Conservation (phyloP, 2,888 invertebrate species). For the Archips crataeganus region DNA sequence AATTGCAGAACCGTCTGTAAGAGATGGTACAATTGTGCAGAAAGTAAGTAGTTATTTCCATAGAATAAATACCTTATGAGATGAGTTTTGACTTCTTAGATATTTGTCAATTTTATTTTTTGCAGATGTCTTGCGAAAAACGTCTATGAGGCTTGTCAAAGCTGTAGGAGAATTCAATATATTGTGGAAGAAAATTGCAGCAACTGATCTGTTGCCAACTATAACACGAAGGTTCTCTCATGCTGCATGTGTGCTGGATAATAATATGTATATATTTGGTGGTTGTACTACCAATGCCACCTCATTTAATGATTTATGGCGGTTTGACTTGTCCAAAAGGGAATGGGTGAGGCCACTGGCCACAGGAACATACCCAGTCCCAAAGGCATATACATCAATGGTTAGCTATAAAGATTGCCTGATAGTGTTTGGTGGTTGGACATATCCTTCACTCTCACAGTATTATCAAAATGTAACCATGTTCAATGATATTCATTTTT, state of each 20-base stretch:
- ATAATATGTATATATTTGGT: conserved; percentile 97
- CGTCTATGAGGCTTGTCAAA: conserved; percentile 90
- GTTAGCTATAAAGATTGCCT: conserved; percentile 94
- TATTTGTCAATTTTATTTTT: conserved; percentile 47
- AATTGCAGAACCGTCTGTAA: conserved; percentile 94
- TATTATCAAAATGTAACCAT: conserved; percentile 94
- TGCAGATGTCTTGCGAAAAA: conserved; percentile 92
- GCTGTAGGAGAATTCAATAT: conserved; percentile 92
- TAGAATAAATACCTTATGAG: background rate
- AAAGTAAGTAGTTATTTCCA: conserved; percentile 87
- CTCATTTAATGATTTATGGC: conserved; percentile 98
- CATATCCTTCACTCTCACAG: conserved; percentile 95
- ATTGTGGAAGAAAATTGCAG: conserved; percentile 89
- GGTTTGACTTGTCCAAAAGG: conserved; percentile 93
- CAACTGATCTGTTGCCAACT: conserved; percentile 87
- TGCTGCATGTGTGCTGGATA: conserved; percentile 93
- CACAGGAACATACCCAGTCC: conserved; percentile 95
- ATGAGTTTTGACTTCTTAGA: background rate
- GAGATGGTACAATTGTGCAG: conserved; percentile 93
- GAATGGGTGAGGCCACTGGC: conserved; percentile 94
- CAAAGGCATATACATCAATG: conserved; percentile 97
- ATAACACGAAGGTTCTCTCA: conserved; percentile 97
- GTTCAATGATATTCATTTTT: conserved; percentile 96
- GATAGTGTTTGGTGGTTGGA: conserved; percentile 97
- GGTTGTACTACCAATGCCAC: conserved; percentile 97